phyloP scores from a whole-genome alignment of 2,113 vertebrate genomes.

The Scortum barcoo region DNA sequence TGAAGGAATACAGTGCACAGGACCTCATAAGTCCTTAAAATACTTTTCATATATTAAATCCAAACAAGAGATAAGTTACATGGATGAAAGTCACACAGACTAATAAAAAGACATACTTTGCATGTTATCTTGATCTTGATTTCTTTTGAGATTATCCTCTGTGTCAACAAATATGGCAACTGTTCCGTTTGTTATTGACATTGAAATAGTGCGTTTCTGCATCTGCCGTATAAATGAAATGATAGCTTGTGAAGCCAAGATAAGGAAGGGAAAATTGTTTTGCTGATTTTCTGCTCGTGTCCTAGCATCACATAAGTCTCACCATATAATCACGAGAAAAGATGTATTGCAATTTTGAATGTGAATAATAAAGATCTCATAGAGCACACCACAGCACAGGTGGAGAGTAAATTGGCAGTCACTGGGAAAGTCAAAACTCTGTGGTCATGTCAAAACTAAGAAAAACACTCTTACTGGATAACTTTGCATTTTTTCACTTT shows the following conservation, averaged over 20 bases:
- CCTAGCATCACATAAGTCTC: neutral
- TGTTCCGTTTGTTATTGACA: slow-evolving; percentile 8
- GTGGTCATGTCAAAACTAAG: neutral
- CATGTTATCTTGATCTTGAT: slow-evolving; percentile 8
- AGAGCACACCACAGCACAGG: neutral
- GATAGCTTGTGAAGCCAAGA: slow-evolving; percentile 6
- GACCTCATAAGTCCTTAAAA: slow-evolving; percentile 23
- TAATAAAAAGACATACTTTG: neutral
- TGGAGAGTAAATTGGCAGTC: neutral
- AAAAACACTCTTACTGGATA: slow-evolving; percentile 3
- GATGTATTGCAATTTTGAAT: neutral
- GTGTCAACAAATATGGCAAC: neutral
- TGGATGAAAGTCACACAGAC: slow-evolving; percentile 17
- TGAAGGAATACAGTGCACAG: neutral
- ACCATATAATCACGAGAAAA: slow-evolving; percentile 1
- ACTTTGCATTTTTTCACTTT: slow-evolving; percentile 3
- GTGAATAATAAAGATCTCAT: neutral
- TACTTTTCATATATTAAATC: slow-evolving; percentile 20
- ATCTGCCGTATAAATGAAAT: slow-evolving; percentile 20
- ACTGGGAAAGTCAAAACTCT: slow-evolving; percentile 6
- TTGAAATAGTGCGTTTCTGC: neutral
- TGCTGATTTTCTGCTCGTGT: neutral
- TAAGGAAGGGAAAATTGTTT: slow-evolving; percentile 21
- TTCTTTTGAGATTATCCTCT: slow-evolving; percentile 27
- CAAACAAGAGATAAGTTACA: slow-evolving; percentile 8